Base-by-base conservation (phyloP, 2,113 vertebrate species). In the Argyrosomus japonicus region DNA sequence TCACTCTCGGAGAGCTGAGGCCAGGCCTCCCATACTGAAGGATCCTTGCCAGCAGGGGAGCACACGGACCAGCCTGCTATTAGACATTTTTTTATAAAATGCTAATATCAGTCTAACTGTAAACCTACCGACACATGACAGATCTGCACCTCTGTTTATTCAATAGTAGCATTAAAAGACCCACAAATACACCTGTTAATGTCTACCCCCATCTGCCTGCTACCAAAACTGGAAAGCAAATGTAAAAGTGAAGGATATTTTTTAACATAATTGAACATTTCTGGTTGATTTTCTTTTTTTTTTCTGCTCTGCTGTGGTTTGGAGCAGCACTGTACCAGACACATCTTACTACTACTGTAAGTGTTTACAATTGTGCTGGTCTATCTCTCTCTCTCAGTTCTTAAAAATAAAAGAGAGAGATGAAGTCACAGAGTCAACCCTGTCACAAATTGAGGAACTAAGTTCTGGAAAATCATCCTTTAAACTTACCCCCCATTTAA, bases 281-380 rank as follows among this genome's bases (percentile, higher is more conserved):
- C n/a, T 47, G 60, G 5, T 75, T 62, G 57, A 29, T 58, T 85
- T 82, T 36, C 36, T 36, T 36, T 36, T 36, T 6, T n/a, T 36
- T 36, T 36, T 83, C 68, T 87, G 70, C 63, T 70, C 75, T 77
- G 70, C 83, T 68, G 61, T 82, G 79, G 71, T 75, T 90, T 85
- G 86, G 65, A 81, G 87, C 78, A 82, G 83, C 87, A 81, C 84
- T 89, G 62, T 82, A 68, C 64, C 79, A 81, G 65, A 64, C 77
- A 60, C 72, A 64, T 86, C 75, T 72, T 82, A 79, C 56, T 63
- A 60, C 84, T 77, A 36, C 36, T 36, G 36, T 36, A 75, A 89
- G 86, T 87, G 90, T 93, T 92, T 91, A 91, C 88, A 89, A 53
- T 84, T 71, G 65, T 68, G 57, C 78, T 81, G 85, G 54, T 77